These are phyloP conservation scores for Leuciscus waleckii DNA, from an alignment of 2,797 vertebrate genomes.

Conservation along the genomic window DNA sequence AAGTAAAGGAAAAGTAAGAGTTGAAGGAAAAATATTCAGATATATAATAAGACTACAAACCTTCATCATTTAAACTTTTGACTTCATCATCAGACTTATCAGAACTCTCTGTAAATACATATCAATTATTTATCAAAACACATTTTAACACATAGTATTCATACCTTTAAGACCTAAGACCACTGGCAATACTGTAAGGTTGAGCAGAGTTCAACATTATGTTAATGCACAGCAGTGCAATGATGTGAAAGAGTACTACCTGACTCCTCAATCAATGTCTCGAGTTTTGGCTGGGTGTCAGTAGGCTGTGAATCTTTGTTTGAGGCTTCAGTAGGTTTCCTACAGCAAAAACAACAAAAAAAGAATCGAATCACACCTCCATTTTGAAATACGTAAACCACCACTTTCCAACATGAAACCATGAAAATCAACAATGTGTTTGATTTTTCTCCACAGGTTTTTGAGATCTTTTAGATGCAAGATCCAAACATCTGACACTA, in stretches of 20 bases:
- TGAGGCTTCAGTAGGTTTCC: constrained; percentile 51
- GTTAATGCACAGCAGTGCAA: neutral
- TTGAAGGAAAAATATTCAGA: neutral
- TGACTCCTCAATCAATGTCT: constrained; percentile 66
- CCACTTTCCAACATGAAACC: neutral
- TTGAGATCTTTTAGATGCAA: neutral
- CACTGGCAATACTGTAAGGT: neutral
- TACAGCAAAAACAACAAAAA: constrained; percentile 26
- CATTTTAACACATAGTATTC: neutral
- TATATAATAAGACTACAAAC: neutral
- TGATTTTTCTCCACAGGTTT: neutral
- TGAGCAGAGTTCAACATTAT: neutral
- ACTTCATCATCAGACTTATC: constrained; percentile 17
- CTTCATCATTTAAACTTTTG: neutral
- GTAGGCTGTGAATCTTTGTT: constrained; percentile 43
- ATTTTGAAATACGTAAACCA: neutral
- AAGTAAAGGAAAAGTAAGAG: neutral
- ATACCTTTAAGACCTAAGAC: neutral
- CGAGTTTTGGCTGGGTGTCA: constrained; percentile 59
- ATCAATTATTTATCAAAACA: neutral
- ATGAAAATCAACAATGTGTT: neutral
- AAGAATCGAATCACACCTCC: constrained; percentile 12
- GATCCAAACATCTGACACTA: neutral
- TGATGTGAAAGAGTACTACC: constrained; percentile 58
- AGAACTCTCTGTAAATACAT: constrained; percentile 24